A percentile compares a stretch with the other conserved stretches of the same genome.
Evolutionary conservation across 2,113 vertebrate species (phyloP).

Genomic region (Sigmodon hispidus): DNA sequence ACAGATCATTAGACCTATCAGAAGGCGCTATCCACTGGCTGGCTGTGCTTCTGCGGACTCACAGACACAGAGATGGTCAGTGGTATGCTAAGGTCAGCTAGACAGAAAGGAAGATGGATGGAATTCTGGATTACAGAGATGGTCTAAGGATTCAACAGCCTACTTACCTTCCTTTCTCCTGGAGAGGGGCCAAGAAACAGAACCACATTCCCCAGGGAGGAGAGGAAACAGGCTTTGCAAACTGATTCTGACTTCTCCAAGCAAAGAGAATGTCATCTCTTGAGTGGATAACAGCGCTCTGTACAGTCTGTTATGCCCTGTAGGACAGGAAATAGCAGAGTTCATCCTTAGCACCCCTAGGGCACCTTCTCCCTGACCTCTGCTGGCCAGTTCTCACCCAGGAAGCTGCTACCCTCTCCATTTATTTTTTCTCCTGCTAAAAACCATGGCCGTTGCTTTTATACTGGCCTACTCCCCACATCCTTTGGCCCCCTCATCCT

Average conservation of each 20-base stretch:
- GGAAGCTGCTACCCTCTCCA: neutral
- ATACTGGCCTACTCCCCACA: rapidly evolving
- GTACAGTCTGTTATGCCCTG: neutral
- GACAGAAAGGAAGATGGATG: neutral
- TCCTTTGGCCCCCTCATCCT: neutral
- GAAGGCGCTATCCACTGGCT: neutral
- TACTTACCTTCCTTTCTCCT: neutral
- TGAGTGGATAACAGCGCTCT: neutral
- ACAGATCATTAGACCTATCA: neutral
- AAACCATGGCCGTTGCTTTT: neutral
- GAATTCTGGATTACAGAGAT: neutral
- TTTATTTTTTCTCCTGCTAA: neutral
- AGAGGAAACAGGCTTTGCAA: neutral
- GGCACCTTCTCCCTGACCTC: neutral
- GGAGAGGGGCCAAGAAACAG: neutral
- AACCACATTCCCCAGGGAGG: neutral
- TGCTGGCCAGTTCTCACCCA: neutral
- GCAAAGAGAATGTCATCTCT: neutral
- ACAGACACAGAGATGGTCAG: neutral
- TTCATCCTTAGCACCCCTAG: neutral
- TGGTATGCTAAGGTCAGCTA: neutral
- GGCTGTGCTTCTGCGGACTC: neutral
- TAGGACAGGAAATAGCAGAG: neutral
- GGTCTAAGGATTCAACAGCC: neutral
- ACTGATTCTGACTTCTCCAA: neutral